Evolutionary conservation across 1,140 invertebrate genomes (phyloP), one percentile per base, ranked within the genome.

Genomic region (Mercenaria mercenaria): DNA sequence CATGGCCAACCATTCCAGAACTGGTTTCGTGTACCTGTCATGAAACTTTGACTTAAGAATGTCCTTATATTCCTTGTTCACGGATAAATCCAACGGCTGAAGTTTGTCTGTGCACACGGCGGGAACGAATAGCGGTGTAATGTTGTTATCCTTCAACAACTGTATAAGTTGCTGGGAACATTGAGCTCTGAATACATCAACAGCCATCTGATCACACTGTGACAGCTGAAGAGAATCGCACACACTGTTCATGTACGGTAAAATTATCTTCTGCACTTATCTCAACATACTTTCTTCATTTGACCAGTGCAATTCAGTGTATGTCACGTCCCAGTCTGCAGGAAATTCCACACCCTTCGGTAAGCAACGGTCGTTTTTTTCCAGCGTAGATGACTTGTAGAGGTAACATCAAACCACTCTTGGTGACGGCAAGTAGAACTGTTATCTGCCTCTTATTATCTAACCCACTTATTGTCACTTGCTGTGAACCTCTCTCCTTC

Each of bases 371-470:
- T 87, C n/a, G n/a, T n/a, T n/a, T n/a, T n/a, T n/a, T n/a, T n/a
- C n/a, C 50, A 64, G 76, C 76, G 41, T 79, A 79, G 11, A 79
- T 43, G 20, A 79, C n/a, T 52, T 79, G 39, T 32, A 50, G 79
- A 11, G 85, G 64, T 3, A 84, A 61, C 37, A 84, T 10, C 4
- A 15, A 4, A 41, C 79, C 79, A 64, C 15, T 32, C 34, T 82
- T 82, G 10, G 50, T 82, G 15, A 61, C 32, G 10, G 52, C 39
- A 4, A 76, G 50, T 10, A 77, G 52, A n/a, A 61, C 72, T n/a
- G 72, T 59, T 23, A 77, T 77, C 84, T 87, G 67, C 26, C 84
- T 4, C 37, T 87, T 87, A 32, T 87, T 69, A n/a, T 87, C 84
- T 13, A 87, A 4, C 8, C 69, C 84, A 23, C 8, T 41, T 20